Evolutionary conservation across 1,140 invertebrate genomes (phyloP).

Genomic region (Hydropsyche tenuis): DNA sequence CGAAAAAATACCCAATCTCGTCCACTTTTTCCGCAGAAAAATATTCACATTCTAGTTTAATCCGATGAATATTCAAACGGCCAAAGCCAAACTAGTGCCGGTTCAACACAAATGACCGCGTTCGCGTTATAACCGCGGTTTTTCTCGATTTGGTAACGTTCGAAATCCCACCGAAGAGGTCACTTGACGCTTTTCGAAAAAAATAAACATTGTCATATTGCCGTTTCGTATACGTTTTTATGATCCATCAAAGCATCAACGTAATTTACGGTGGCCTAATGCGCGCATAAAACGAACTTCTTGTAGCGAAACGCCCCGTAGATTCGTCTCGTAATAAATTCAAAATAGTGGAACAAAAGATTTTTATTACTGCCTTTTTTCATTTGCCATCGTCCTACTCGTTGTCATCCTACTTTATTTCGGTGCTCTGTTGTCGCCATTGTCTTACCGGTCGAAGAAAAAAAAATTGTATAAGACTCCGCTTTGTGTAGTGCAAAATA

Average conservation of each 20-base stretch:
- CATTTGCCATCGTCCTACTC: conserved; percentile 11
- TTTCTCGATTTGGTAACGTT: too few relatives aligned
- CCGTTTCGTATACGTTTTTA: conserved; percentile 1
- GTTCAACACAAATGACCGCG: too few relatives aligned
- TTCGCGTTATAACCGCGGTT: too few relatives aligned
- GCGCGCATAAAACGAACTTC: neutral
- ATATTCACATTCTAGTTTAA: too few relatives aligned
- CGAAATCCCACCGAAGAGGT: too few relatives aligned
- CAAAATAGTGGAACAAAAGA: conserved; percentile 15
- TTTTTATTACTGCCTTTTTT: conserved; percentile 13
- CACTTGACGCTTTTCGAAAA: neutral
- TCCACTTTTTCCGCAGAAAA: too few relatives aligned
- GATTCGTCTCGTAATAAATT: conserved; percentile 6
- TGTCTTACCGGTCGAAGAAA: neutral
- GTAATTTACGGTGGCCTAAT: conserved; percentile 18
- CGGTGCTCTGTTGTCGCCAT: conserved; percentile 4
- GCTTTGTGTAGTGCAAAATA: too few relatives aligned
- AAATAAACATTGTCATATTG: conserved; percentile 1
- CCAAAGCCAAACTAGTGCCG: too few relatives aligned
- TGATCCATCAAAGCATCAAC: neutral
- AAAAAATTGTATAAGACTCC: too few relatives aligned
- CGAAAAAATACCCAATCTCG: too few relatives aligned
- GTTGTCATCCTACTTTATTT: conserved; percentile 22
- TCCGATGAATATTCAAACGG: too few relatives aligned
- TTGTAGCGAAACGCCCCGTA: neutral